A percentile compares a stretch with the other conserved stretches of the same genome.
These are phyloP conservation scores for Centroberyx gerrardi DNA, from an alignment of 2,797 vertebrate species.

Conservation along the genomic window DNA sequence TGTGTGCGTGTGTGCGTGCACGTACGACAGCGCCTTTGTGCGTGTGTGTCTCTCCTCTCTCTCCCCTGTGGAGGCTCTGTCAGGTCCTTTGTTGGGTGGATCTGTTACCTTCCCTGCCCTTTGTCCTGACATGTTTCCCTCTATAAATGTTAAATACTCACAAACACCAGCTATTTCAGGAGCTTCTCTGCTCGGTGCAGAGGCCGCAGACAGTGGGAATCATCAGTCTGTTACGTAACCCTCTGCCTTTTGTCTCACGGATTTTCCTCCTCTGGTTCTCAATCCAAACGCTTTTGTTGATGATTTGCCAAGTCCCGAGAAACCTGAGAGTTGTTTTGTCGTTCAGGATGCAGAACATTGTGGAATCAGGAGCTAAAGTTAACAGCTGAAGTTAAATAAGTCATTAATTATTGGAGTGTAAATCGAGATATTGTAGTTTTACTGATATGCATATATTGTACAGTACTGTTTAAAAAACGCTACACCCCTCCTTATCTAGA, in stretches of 20 bases:
- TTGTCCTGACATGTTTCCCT: conserved; percentile 64
- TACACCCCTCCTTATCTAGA: too few species aligned
- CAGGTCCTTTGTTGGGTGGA: conserved; percentile 63
- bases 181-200: conserved; percentile 9
- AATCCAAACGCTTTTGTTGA: conserved; percentile 37
- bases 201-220: conserved; percentile 36
- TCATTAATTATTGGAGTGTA: background rate
- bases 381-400: background rate
- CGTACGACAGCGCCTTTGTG: conserved; percentile 26
- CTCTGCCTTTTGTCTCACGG: conserved; percentile 25
- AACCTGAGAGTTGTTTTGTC: conserved; percentile 12
- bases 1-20: conserved; percentile 17
- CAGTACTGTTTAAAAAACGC: too few species aligned
- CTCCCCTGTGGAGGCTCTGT: conserved; percentile 44
- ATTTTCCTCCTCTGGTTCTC: conserved; percentile 7
- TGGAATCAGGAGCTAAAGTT: background rate
- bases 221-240: conserved; percentile 54
- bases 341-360: conserved; percentile 1
- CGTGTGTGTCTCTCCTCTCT: conserved; percentile 17
- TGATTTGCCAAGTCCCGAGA: conserved; percentile 25
- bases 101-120: conserved; percentile 61
- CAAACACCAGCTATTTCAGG: conserved; percentile 44
- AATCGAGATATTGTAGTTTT: background rate
- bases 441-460: too few species aligned
- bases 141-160: conserved; percentile 58